Evolutionary conservation across 2,797 vertebrate genomes (phyloP).

Genomic region (Distichodus sexfasciatus): DNA sequence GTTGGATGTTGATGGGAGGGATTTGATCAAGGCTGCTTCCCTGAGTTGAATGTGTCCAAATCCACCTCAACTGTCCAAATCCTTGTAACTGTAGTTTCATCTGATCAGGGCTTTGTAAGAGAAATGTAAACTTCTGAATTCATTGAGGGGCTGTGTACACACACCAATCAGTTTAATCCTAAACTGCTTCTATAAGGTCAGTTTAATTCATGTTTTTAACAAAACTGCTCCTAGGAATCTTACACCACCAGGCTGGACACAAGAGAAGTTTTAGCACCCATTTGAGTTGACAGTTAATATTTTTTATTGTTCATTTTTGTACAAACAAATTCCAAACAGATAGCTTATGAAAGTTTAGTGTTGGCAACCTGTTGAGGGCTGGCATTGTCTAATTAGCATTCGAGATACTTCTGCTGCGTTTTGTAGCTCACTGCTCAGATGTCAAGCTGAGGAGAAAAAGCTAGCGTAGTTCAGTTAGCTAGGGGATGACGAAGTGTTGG

Average conservation of each 20-base stretch:
- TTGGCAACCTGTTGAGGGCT: conserved; percentile 59
- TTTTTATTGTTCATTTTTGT: conserved; percentile 53
- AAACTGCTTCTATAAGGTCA: too few relatives aligned
- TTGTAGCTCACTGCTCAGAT: conserved; percentile 55
- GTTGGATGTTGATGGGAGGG: conserved; percentile 53
- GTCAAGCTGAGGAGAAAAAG: conserved; percentile 56
- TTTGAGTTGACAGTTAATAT: conserved; percentile 46
- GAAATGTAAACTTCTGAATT: conserved; percentile 14
- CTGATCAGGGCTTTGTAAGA: neutral
- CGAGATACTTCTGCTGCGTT: conserved; percentile 57
- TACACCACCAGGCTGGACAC: conserved; percentile 34
- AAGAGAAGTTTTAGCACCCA: conserved; percentile 64
- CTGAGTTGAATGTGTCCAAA: conserved; percentile 63
- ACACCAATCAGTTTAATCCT: too few relatives aligned
- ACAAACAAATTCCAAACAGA: conserved; percentile 62
- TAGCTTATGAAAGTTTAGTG: conserved; percentile 56
- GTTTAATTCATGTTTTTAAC: neutral
- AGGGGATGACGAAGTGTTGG: neutral
- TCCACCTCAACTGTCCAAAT: neutral
- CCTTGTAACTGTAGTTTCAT: neutral
- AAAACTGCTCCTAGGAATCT: conserved; percentile 12
- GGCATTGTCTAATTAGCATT: conserved; percentile 48
- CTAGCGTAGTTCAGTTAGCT: conserved; percentile 53
- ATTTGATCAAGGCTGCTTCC: conserved; percentile 83
- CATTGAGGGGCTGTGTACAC: too few relatives aligned